A percentile compares a stretch with the other conserved stretches of the same genome.
phyloP scores from a whole-genome alignment of 2,888 invertebrate genomes.

The Lymantria dispar region DNA sequence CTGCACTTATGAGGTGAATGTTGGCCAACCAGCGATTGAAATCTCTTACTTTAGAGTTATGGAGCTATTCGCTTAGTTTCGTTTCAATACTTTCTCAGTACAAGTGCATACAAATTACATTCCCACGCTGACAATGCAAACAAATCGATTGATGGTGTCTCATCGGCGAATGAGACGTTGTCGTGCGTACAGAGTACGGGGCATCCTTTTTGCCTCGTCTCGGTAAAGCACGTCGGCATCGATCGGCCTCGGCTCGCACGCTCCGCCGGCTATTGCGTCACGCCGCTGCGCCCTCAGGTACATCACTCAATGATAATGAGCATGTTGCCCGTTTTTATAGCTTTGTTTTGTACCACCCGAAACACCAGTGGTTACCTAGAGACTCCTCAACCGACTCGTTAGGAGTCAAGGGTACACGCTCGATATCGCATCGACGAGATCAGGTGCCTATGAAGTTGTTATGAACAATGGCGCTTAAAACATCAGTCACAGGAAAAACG shows the following conservation, averaged over 20 bases:
- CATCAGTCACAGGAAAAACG: slow-evolving; percentile 11
- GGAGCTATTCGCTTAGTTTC: too few relatives aligned
- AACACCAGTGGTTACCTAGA: slow-evolving; percentile 1
- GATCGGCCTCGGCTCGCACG: slow-evolving; percentile 44
- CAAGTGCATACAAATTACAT: too few relatives aligned
- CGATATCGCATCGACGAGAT: slow-evolving; percentile 2
- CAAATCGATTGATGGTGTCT: background rate
- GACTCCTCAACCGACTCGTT: slow-evolving; percentile 1
- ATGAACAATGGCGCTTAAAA: slow-evolving; percentile 5
- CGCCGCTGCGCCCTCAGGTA: slow-evolving; percentile 29
- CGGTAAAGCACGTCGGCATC: slow-evolving; percentile 30
- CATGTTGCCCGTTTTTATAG: slow-evolving; percentile 28
- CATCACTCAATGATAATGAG: slow-evolving; percentile 25
- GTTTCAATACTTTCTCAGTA: too few relatives aligned
- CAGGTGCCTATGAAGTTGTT: background rate
- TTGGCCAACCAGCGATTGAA: too few relatives aligned
- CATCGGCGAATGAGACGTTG: background rate
- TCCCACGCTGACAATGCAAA: background rate
- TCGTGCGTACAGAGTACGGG: background rate
- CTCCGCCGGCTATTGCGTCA: slow-evolving; percentile 41
- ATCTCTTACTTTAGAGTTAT: too few relatives aligned
- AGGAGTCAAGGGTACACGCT: slow-evolving; percentile 11
- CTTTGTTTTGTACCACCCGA: slow-evolving; percentile 14
- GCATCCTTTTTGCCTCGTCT: slow-evolving; percentile 25
- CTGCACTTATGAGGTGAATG: too few relatives aligned